phyloP scores from a whole-genome alignment of 2,113 vertebrate genomes.

The Narcine bancroftii region DNA sequence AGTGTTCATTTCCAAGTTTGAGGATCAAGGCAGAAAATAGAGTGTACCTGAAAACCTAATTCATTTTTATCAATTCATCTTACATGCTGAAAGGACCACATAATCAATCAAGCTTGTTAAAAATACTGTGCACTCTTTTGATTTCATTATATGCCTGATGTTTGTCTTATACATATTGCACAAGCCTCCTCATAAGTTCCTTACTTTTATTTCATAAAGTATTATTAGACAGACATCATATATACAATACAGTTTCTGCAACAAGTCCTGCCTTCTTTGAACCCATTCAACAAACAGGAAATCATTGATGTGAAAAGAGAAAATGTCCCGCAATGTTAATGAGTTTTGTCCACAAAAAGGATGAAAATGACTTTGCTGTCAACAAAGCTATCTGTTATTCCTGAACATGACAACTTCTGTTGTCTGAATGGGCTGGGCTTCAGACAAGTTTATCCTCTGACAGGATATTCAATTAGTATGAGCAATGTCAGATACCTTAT shows the following conservation, averaged over 20 bases:
- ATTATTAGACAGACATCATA: neutral
- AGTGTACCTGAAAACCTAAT: neutral
- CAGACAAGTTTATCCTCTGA: neutral
- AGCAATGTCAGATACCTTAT: neutral
- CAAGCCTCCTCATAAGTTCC: neutral
- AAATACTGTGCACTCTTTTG: neutral
- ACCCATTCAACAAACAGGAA: neutral
- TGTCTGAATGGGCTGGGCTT: neutral
- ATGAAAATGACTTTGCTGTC: slow-evolving; percentile 14
- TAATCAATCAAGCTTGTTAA: neutral
- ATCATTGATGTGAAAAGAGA: slow-evolving; percentile 10
- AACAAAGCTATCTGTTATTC: neutral
- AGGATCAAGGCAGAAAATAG: neutral
- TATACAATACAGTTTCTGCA: neutral
- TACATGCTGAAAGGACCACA: neutral
- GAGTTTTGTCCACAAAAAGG: slow-evolving; percentile 10
- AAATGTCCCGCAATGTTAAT: slow-evolving; percentile 2
- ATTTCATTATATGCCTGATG: neutral
- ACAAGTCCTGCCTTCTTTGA: neutral
- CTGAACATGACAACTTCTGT: neutral
- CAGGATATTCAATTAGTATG: slow-evolving; percentile 20
- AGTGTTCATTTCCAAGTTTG: neutral
- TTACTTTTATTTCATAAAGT: neutral
- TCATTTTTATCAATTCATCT: neutral
- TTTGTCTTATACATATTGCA: neutral